Evolutionary conservation across 2,113 vertebrate genomes (phyloP), one percentile per base, ranked within the genome.

Genomic region (Hippocampus abdominalis): DNA sequence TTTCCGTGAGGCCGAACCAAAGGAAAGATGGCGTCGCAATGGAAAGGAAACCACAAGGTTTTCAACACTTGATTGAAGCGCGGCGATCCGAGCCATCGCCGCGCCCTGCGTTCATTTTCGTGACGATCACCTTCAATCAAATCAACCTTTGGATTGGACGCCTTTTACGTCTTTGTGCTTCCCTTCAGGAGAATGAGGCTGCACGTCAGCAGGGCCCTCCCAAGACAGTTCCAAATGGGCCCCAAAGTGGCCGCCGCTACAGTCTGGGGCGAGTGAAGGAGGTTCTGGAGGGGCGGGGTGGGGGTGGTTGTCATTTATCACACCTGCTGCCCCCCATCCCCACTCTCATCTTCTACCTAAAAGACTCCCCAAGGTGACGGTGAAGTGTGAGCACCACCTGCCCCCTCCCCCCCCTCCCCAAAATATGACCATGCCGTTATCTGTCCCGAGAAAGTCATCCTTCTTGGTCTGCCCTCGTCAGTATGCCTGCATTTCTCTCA

Each of bases 251-350:
- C 51, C 67, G 74, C 59, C 82, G 72, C 75, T 74, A 70, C 64
- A 18, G 72, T 48, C 68, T 63, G 27, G n/a, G 73, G 76, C 66
- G 69, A 72, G 77, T 63, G 77, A 62, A 53, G 76, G 70, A 73
- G 60, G 40, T 80, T 77, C 70, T 75, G 77, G 66, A 80, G 82
- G 80, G 8, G 59, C 66, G 75, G 64, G 79, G 73, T 59, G 66
- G 69, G 77, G 68, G 68, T 86, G 85, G 87, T 85, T 78, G 78
- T 83, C 89, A 91, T 92, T 87, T 89, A 89, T 92, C 89, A 91
- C 87, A 76, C 77, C 75, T 74, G 83, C 81, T 82, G 83, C 76
- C 78, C 74, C 66, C 69, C 83, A 79, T 74, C 74, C 85, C 82
- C 71, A 69, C 73, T 75, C 65, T 76, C 69, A 65, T 66, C 80